Conservation (phyloP, 2,797 vertebrate genomes). For the Luscinia luscinia region DNA sequence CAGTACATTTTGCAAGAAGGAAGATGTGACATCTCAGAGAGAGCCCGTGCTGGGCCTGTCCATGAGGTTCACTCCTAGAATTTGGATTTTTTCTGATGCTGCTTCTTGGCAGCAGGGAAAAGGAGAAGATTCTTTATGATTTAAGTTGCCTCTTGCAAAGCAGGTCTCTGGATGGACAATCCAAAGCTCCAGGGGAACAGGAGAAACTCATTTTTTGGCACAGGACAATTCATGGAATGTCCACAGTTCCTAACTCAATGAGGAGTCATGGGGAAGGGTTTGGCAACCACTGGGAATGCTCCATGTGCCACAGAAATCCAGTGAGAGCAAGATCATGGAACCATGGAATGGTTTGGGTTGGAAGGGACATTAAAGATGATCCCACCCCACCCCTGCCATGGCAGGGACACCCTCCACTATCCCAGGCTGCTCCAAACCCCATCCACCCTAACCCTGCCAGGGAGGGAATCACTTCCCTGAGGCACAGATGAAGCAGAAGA, state of each 20-base stretch:
- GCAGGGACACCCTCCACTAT: not conserved
- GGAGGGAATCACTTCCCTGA: not conserved
- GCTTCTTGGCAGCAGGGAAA: not conserved
- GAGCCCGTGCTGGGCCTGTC: rapidly evolving
- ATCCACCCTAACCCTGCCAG: not conserved
- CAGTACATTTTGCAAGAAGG: not conserved
- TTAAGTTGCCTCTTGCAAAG: not conserved
- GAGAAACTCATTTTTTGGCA: not conserved
- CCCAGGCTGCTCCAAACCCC: not conserved
- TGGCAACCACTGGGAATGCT: not conserved
- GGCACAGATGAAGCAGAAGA: not conserved
- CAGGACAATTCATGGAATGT: not conserved
- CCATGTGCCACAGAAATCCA: not conserved
- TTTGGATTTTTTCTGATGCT: not conserved
- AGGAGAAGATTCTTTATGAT: not conserved
- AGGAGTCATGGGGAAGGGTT: not conserved
- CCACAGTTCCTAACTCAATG: not conserved
- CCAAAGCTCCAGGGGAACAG: not conserved
- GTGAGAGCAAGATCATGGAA: not conserved
- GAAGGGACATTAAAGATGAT: not conserved
- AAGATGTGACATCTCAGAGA: not conserved
- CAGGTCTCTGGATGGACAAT: not conserved
- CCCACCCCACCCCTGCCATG: not conserved
- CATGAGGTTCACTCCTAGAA: rapidly evolving
- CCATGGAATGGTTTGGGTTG: not conserved